These are phyloP conservation scores for Helogale parvula DNA, from an alignment of 2,113 vertebrate genomes.

Conservation along the genomic window DNA sequence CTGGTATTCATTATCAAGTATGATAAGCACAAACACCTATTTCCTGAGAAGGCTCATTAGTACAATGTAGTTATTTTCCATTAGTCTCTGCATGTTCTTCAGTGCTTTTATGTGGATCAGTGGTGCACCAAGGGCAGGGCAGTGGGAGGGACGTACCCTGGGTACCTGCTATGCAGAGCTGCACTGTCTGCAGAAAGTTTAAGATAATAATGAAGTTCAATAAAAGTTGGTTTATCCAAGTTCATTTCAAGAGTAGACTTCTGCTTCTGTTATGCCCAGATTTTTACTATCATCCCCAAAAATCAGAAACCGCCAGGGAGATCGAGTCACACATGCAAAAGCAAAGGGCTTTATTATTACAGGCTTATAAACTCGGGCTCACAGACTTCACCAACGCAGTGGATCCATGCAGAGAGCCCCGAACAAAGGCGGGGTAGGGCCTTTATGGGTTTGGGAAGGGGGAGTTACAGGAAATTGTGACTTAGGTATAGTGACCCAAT, in stretches of 20 bases:
- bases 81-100: background rate
- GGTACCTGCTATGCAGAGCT: background rate
- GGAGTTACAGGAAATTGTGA: no score
- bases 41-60: background rate
- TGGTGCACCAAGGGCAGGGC: background rate
- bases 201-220: background rate
- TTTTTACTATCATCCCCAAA: no score
- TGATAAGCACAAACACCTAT: background rate
- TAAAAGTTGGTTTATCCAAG: background rate
- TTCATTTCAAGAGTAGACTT: background rate
- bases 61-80: background rate
- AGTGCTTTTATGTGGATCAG: background rate
- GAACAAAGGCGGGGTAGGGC: no score
- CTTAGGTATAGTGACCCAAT: no score
- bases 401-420: no score
- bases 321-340: no score
- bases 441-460: no score
- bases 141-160: background rate
- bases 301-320: no score
- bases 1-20: background rate
- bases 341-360: no score
- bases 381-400: no score
- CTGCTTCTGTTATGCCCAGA: background rate
- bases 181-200: background rate
- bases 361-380: no score